Base-by-base conservation (phyloP, 2,113 vertebrate species). In the Halichoeres trimaculatus region DNA sequence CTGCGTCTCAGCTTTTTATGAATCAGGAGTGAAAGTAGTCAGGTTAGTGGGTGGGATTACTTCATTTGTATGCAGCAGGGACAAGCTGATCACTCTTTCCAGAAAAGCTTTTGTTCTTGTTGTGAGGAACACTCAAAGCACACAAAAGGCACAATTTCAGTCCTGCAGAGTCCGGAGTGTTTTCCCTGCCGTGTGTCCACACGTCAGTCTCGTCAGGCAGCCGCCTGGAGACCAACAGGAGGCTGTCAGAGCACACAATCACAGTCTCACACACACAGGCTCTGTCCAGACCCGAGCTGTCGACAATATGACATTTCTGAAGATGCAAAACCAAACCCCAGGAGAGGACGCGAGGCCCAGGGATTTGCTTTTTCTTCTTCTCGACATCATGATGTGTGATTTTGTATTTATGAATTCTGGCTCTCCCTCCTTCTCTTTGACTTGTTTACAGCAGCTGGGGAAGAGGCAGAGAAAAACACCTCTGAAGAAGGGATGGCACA, bases 161-260 rank as follows among this genome's bases (percentile, higher is more conserved):
- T 12, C 73, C 76, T 57, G 70, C 78, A 35, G 10, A 36, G 50
- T 78, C 81, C 53, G 64, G 0, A 24, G 80, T 64, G 80, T 61
- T 43, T 82, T 71, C 55, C 22, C 38, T 12, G 35, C 74, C 56
- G 36, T 52, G 58, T 34, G 64, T 41, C 69, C 69, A 57, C 71
- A 83, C 73, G 72, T 81, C 84, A 85, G 74, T 77, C 75, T 82
- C 20, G 80, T 82, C 67, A 78, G 75, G 69, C 84, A 74, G 86
- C 79, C 56, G 79, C 65, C 74, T 75, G 65, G 86, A 80, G 80
- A 83, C 79, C 71, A 77, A 67, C 74, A 35, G 70, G 68, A 66
- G 66, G 58, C 74, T 79, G 84, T 72, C 61, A 40, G 76, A 70
- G 69, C 58, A 56, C 19, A 52, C 73, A 74, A 40, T 74, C 80